A percentile compares a stretch with the other conserved stretches of the same genome.
phyloP scores from a whole-genome alignment of 2,113 vertebrate species.

The Xenopus borealis region DNA sequence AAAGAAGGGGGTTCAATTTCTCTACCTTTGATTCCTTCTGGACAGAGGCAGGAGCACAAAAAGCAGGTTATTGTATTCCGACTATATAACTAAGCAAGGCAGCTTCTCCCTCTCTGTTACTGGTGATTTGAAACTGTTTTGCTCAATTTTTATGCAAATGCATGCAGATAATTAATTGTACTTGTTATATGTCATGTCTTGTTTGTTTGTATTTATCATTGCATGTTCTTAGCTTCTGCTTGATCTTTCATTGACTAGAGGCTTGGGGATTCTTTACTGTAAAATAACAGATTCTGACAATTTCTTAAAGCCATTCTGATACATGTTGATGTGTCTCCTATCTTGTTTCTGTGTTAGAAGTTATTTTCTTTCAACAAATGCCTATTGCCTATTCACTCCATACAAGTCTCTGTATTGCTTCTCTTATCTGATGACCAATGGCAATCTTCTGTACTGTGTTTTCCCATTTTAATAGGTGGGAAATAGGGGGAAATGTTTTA shows the following conservation, averaged over 20 bases:
- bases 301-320: too few relatives aligned
- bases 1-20: slow-evolving; percentile 6
- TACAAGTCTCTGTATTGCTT: too few relatives aligned
- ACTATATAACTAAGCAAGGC: not conserved
- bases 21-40: slow-evolving; percentile 2
- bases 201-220: slow-evolving; percentile 5
- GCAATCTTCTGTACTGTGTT: too few relatives aligned
- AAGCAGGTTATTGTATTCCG: not conserved
- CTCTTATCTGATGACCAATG: too few relatives aligned
- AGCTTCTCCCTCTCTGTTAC: not conserved
- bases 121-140: not conserved
- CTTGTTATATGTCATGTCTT: slow-evolving; percentile 35
- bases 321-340: too few relatives aligned
- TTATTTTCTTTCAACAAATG: too few relatives aligned
- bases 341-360: too few relatives aligned
- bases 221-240: not conserved
- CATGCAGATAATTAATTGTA: slow-evolving; percentile 33
- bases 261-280: not conserved
- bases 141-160: slow-evolving; percentile 12
- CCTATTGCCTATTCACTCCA: too few relatives aligned
- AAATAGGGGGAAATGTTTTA: too few relatives aligned
- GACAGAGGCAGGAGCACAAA: not conserved
- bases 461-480: too few relatives aligned
- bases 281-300: not conserved
- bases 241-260: not conserved